Conservation (phyloP, 1,140 invertebrate genomes). For the Hestina assimilis region DNA sequence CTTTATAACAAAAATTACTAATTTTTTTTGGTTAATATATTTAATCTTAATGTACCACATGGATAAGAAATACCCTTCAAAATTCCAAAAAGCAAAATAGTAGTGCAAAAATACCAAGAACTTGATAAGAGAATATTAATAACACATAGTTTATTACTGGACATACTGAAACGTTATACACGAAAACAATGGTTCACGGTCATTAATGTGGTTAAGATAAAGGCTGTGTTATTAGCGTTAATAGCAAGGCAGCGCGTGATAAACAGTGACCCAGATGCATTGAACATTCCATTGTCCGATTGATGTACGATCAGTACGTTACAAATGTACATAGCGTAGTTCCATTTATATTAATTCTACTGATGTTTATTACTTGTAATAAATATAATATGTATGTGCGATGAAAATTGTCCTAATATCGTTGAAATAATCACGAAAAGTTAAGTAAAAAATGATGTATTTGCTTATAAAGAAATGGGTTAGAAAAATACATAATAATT, state of each 20-base stretch:
- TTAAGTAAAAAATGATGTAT: no score
- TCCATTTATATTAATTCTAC: background rate
- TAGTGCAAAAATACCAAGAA: slow-evolving; percentile 3
- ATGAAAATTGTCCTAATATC: no score
- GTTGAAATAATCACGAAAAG: no score
- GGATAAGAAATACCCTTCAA: no score
- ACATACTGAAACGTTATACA: slow-evolving; percentile 18
- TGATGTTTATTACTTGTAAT: no score
- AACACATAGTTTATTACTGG: slow-evolving; percentile 3
- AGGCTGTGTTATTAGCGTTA: slow-evolving; percentile 43
- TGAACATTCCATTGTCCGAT: slow-evolving; percentile 40
- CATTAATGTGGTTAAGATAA: slow-evolving; percentile 36
- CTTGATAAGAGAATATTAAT: slow-evolving; percentile 15
- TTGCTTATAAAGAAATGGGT: no score
- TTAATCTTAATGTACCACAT: no score
- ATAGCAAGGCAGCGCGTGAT: slow-evolving; percentile 42
- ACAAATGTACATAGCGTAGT: slow-evolving; percentile 15
- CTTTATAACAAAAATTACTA: no score
- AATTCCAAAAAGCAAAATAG: background rate
- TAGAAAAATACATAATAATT: no score
- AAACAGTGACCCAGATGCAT: slow-evolving; percentile 40
- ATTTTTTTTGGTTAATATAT: no score
- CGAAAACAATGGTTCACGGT: slow-evolving; percentile 7
- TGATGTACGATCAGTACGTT: slow-evolving; percentile 37
- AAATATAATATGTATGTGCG: no score